phyloP scores from a whole-genome alignment of 2,888 invertebrate species.

The Archaeoteleia sp. region DNA sequence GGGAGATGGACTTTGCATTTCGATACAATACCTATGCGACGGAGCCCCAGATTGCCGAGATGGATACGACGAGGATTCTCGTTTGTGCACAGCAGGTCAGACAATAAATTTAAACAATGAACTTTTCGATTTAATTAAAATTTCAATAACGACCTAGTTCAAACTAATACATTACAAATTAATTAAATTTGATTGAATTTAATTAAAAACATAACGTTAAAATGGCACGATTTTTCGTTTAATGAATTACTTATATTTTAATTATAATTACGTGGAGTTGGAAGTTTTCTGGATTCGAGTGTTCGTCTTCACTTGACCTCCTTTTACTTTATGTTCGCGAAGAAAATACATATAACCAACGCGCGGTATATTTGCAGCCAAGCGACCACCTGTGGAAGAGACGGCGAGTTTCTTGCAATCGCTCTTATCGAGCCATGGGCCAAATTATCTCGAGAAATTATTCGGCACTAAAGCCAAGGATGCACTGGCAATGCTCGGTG shows the following conservation, averaged over 20 bases:
- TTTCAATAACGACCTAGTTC: slow-evolving; percentile 14
- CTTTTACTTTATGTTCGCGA: slow-evolving; percentile 5
- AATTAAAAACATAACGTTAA: too few species aligned
- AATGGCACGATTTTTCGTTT: slow-evolving; percentile 1
- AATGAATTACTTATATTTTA: slow-evolving; percentile 1
- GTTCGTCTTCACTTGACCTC: slow-evolving; percentile 16
- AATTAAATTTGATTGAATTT: background rate
- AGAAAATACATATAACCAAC: background rate
- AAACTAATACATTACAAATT: slow-evolving; percentile 1
- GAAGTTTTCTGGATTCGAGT: slow-evolving; percentile 8
- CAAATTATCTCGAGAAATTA: slow-evolving; percentile 96
- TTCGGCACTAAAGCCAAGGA: slow-evolving; percentile 96
- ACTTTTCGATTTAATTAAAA: slow-evolving; percentile 14
- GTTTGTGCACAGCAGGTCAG: slow-evolving; percentile 95
- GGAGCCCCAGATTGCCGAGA: slow-evolving; percentile 96
- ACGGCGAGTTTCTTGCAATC: slow-evolving; percentile 96
- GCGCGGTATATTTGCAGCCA: slow-evolving; percentile 80
- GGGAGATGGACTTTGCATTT: slow-evolving; percentile 94
- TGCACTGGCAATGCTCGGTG: slow-evolving; percentile 92
- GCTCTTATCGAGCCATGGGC: slow-evolving; percentile 94
- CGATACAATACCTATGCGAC: slow-evolving; percentile 96
- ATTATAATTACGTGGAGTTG: slow-evolving; percentile 7
- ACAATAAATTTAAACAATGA: slow-evolving; percentile 10
- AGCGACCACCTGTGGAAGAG: slow-evolving; percentile 97
- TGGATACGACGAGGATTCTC: slow-evolving; percentile 95